Percentiles rank a stretch among this genome's conserved stretches.
These are phyloP conservation scores for Eueremaeus valkanovi DNA, from an alignment of 2,888 invertebrate species.

Conservation along the genomic window DNA sequence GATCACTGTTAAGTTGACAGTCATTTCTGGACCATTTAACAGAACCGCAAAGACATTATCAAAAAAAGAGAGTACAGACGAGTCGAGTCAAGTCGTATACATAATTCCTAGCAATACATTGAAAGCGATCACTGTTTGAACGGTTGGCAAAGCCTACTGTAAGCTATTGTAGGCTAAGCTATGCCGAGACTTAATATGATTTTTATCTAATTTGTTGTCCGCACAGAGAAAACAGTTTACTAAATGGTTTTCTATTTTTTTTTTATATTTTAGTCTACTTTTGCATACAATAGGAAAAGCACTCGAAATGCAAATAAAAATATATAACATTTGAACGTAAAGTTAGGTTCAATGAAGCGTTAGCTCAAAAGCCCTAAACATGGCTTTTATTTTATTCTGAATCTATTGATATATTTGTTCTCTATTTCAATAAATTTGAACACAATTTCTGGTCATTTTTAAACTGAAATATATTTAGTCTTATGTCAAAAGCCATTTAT, in stretches of 20 bases:
- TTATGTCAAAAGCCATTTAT: background rate
- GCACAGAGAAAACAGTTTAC: background rate
- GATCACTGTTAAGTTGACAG: conserved; percentile 4
- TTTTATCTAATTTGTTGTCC: conserved; percentile 35
- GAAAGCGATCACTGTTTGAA: conserved; percentile 15
- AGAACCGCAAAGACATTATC: conserved; percentile 37
- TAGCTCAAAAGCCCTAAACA: background rate
- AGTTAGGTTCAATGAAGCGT: background rate
- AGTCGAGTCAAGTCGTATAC: background rate
- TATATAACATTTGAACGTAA: background rate
- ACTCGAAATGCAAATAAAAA: background rate
- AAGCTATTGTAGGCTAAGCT: background rate
- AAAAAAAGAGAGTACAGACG: background rate
- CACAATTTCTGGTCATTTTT: conserved; percentile 11
- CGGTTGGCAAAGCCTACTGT: background rate
- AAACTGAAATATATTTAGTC: background rate
- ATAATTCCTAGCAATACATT: conserved; percentile 6
- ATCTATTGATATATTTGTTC: background rate
- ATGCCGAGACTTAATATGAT: conserved; percentile 3
- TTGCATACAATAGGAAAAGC: background rate
- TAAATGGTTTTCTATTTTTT: background rate
- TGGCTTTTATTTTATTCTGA: background rate
- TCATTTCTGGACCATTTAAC: conserved; percentile 40
- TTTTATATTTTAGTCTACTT: background rate
- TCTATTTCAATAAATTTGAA: too few species aligned